Conservation (phyloP, 2,888 invertebrate species). For the Apodemia mormo region DNA sequence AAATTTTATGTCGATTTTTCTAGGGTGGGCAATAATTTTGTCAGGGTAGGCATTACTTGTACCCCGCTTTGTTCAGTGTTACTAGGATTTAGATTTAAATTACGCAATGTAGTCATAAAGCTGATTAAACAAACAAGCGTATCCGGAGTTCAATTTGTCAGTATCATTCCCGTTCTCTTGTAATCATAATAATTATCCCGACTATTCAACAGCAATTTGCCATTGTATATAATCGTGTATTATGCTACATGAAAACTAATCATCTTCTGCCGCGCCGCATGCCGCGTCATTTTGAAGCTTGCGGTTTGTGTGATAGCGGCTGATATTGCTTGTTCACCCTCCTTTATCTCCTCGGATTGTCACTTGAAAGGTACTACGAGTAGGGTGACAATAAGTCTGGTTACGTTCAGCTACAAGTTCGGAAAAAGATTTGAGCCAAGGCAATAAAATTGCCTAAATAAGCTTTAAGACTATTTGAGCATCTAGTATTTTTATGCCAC, state of each 20-base stretch:
- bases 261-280: not conserved
- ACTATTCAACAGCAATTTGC: conserved; percentile 13
- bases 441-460: not conserved
- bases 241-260: conserved; percentile 14
- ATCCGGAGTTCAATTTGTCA: not conserved
- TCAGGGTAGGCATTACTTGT: no score
- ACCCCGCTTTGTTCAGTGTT: no score
- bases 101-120: no score
- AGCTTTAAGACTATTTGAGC: not conserved
- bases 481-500: no score
- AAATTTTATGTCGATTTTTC: no score
- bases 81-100: no score
- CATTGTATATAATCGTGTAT: conserved; percentile 8
- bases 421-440: not conserved
- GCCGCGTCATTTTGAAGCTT: not conserved
- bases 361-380: conserved; percentile 2
- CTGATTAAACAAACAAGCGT: not conserved
- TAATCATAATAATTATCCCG: conserved; percentile 7
- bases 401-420: not conserved
- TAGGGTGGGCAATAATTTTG: no score
- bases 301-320: not conserved
- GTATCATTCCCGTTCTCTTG: not conserved
- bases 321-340: not conserved
- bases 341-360: not conserved
- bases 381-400: conserved; percentile 2